Evolutionary conservation across 2,888 invertebrate genomes (phyloP), one percentile per base, ranked within the genome.

Genomic region (Linnaemya vulpina): DNA sequence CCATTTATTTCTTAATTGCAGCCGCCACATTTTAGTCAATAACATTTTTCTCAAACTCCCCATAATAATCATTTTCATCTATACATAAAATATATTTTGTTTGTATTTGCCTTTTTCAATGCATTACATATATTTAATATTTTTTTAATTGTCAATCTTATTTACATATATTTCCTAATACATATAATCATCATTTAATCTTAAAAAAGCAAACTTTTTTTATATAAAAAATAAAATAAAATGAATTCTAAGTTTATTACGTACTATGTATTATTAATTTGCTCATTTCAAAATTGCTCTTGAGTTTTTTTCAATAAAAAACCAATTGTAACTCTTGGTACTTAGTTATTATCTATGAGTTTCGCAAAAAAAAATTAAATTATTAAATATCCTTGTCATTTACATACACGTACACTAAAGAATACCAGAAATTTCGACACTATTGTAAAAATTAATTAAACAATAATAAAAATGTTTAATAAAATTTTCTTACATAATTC

Each of bases 381-480:
- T 46, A 70, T 65, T 35, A 70, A 49, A 46, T 17, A 65, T 63
- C 74, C 68, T 75, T 75, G 79, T 79, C 85, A 82, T n/a, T n/a
- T n/a, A n/a, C n/a, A n/a, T n/a, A n/a, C n/a, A n/a, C n/a, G n/a
- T 71, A 79, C 78, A 85, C 78, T 60, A 75, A 75, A 70, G 60
- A 62, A 75, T 73, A 79, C 38, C 51, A 65, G 70, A 79, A 79
- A 78, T 74, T 75, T 82, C 60, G 70, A 85, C 85, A 82, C 85
- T 74, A 82, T 67, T 85, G 82, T 85, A 82, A 85, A 85, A 85
- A 79, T 85, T 82, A 85, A 79, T 85, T 82, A 82, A 85, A 75
- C 85, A 85, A 75, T 79, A 82, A 82, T 71, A 79, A 76, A 84
- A 85, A 71, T 63, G 82, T 82, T 85, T 85, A 82, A 85, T 82